These are phyloP conservation scores for Danio kyathit DNA, from an alignment of 2,797 vertebrate genomes.

Conservation along the genomic window DNA sequence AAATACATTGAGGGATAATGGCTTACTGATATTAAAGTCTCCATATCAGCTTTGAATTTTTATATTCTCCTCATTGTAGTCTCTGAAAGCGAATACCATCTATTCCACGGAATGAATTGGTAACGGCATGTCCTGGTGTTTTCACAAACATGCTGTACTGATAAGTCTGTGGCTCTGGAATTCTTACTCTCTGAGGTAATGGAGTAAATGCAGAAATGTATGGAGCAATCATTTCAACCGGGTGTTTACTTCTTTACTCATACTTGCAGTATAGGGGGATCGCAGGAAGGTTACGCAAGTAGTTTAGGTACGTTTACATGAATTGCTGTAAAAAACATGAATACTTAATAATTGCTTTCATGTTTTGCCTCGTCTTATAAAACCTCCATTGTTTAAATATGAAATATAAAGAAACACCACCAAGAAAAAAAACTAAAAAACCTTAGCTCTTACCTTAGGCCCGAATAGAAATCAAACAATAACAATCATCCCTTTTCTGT, in stretches of 20 bases:
- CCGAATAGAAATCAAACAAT: neutral
- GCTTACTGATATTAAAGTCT: neutral
- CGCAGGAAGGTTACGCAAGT: slow-evolving; percentile 6
- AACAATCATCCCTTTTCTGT: neutral
- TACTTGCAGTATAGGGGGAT: neutral
- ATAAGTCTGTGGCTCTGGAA: slow-evolving; percentile 42
- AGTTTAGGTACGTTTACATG: neutral
- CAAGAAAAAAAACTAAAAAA: too few relatives aligned
- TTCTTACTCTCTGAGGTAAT: slow-evolving; percentile 51
- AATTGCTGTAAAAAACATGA: neutral
- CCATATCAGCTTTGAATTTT: slow-evolving; percentile 10
- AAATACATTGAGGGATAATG: too few relatives aligned
- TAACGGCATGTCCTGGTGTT: slow-evolving; percentile 41
- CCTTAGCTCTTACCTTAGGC: too few relatives aligned
- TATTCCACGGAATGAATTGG: slow-evolving; percentile 28
- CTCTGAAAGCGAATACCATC: slow-evolving; percentile 22
- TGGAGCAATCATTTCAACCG: neutral
- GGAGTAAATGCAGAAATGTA: slow-evolving; percentile 3
- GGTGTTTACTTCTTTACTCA: neutral
- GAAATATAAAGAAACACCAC: slow-evolving; percentile 9
- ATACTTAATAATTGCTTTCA: neutral
- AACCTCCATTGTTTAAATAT: slow-evolving; percentile 7
- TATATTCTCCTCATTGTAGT: neutral
- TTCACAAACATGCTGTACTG: slow-evolving; percentile 24
- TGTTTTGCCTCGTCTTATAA: neutral